Conservation (phyloP, 2,113 vertebrate genomes). For the Microcebus griseorufus region DNA sequence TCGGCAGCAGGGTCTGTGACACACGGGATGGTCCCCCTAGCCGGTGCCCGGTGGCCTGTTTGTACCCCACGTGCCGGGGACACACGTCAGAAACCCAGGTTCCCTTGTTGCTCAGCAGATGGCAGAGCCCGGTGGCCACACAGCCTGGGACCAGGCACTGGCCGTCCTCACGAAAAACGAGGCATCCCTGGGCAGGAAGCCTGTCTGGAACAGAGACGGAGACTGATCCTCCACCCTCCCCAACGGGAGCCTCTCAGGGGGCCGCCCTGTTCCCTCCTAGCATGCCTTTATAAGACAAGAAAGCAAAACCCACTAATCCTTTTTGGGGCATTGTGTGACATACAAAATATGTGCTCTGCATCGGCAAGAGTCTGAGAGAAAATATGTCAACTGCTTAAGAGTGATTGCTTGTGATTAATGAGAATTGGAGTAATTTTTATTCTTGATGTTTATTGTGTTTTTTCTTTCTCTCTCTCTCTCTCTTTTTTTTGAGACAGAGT, state of each 20-base stretch:
- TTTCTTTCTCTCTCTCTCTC: background rate
- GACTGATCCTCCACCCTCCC: background rate
- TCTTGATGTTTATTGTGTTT: background rate
- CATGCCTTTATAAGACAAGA: background rate
- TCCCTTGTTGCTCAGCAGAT: background rate
- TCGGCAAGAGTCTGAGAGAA: background rate
- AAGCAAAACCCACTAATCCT: background rate
- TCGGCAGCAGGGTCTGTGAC: fast-evolving
- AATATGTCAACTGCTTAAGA: background rate
- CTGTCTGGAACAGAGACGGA: background rate
- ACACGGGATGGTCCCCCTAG: background rate
- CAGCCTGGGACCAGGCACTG: background rate
- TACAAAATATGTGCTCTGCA: background rate
- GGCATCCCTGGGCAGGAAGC: background rate
- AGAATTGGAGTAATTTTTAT: background rate
- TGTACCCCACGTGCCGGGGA: background rate
- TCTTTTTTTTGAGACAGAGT: no score
- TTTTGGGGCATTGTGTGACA: background rate
- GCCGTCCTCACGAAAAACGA: background rate
- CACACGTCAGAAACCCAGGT: background rate
- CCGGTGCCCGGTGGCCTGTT: background rate
- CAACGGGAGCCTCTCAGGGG: slow-evolving; percentile 40
- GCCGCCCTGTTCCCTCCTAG: background rate
- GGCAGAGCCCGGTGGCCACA: background rate
- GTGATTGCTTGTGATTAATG: background rate